A percentile compares a stretch with the other conserved stretches of the same genome.
phyloP scores from a whole-genome alignment of 1,140 invertebrate genomes.

The Metopolophium dirhodum region DNA sequence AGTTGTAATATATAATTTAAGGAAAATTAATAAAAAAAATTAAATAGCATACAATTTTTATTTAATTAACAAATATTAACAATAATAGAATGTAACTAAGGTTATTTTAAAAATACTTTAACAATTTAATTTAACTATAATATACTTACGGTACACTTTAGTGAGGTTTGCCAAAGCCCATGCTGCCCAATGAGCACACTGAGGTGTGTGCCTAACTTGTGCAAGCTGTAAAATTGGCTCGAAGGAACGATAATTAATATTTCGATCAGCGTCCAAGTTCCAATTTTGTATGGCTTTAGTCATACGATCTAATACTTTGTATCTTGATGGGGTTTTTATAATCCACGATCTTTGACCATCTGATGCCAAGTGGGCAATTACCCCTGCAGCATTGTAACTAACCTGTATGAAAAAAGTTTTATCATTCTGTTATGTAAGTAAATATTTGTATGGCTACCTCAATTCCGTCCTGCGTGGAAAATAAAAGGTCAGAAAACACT shows the following conservation, averaged over 20 bases:
- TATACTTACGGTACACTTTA: slow-evolving; percentile 83
- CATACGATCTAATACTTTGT: slow-evolving; percentile 79
- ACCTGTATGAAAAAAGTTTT: slow-evolving; percentile 68
- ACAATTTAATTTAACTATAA: neutral
- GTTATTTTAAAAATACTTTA: neutral
- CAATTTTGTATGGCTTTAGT: slow-evolving; percentile 83
- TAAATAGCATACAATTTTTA: neutral
- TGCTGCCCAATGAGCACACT: slow-evolving; percentile 95
- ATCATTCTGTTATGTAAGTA: slow-evolving; percentile 40
- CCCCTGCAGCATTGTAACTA: slow-evolving; percentile 96
- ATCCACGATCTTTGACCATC: slow-evolving; percentile 88
- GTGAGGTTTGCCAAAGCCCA: slow-evolving; percentile 98
- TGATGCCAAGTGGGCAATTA: slow-evolving; percentile 92
- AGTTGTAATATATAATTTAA: neutral
- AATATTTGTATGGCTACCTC: slow-evolving; percentile 70
- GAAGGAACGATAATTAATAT: slow-evolving; percentile 97
- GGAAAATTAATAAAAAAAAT: neutral
- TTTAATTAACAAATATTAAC: neutral
- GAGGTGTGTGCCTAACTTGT: slow-evolving; percentile 80
- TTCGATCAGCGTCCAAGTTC: slow-evolving; percentile 84
- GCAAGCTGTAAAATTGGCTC: slow-evolving; percentile 86
- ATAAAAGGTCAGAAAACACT: slow-evolving; percentile 85
- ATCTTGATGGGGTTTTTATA: slow-evolving; percentile 72
- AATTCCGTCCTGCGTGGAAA: slow-evolving; percentile 89
- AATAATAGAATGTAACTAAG: neutral